Base-by-base conservation (phyloP, 1,140 invertebrate genomes). In the Glossosoma conforme region DNA sequence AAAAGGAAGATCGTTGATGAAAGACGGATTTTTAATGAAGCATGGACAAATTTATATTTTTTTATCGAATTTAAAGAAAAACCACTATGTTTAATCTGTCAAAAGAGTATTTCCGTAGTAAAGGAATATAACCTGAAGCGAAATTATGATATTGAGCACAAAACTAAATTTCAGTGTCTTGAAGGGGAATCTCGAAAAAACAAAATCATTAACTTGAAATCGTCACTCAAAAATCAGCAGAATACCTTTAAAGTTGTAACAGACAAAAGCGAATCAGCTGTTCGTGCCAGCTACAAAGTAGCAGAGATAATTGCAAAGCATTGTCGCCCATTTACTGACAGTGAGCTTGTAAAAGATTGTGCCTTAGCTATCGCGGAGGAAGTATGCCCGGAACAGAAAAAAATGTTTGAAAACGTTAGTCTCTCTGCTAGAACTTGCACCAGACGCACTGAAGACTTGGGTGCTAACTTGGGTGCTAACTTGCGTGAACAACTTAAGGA, bases 61-160 rank as follows among this genome's bases (percentile, higher is more conserved):
- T 58, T 58, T 33, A 54, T 54, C 61, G 38, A 41, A 41, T 41
- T 41, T 41, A 41, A 41, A 41, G 19, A 41, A 41, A 41, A 41
- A 41, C 38, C 20, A 22, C 10, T 41, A 44, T 63, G 61, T 58
- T 60, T 62, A 40, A 61, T 62, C 48, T 63, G 59, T 45, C 58
- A 58, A 55, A 63, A 61, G 50, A 60, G 28, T 41, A 44, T 64
- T 58, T 30, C 58, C 44, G 54, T 64, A 44, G 40, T 61, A 51
- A 63, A 66, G 52, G 58, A 65, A 61, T 63, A 60, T 52, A 66
- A 64, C 52, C 44, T 62, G 11, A 64, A 63, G 42, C 52, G 52
- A 45, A 52, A 61, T 57, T 60, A 64, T 53, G 56, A 63, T 42
- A 57, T 19, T 32, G 24, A 60, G 33, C 54, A 60, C 24, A 60